Base-by-base conservation (phyloP, 1,140 invertebrate species). In the Zaprionus ghesquierei region DNA sequence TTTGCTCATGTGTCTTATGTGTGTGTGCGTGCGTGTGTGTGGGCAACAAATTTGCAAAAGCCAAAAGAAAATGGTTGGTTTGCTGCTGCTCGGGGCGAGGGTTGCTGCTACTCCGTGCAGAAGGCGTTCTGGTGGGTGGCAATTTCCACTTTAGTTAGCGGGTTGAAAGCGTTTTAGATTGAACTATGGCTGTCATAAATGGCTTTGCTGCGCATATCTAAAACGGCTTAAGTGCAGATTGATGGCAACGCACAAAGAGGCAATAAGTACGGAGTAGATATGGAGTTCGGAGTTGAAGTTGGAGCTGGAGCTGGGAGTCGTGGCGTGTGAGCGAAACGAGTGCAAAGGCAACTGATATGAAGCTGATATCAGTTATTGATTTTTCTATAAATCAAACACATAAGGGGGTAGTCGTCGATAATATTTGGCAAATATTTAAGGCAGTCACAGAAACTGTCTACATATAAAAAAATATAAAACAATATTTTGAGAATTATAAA, bases 111-210 rank as follows among this genome's bases (percentile, higher is more conserved):
- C 1, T 5, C 3, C 31, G 31, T 33, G 31, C 9, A 25, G 46
- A 38, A 20, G 53, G 75, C 60, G 69, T 60, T 22, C 44, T 56
- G 68, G 68, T 79, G 76, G 50, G 77, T 76, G 79, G 65, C 84
- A 79, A 82, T 82, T 79, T 79, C 72, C 79, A 68, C 68, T 89
- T 79, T 87, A 87, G 84, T 89, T 89, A 62, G 75, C 75, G 82
- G 82, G 75, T 79, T 61, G 61, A 82, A 87, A 86, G 41, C 84
- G 76, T 78, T 87, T 89, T 77, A 87, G 82, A 87, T 82, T 87
- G 72, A 82, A 89, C 82, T 87, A 87, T 89, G 81, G 81, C 44
- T 60, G 60, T 63, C 55, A 71, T 77, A 74, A 69, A 74, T 77
- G 70, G 63, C 63, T 77, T 46, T 73, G 63, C 56, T 33, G 54